These are phyloP conservation scores for Pristionchus entomophagus DNA, from an alignment of 2,888 invertebrate species.

Conservation along the genomic window DNA sequence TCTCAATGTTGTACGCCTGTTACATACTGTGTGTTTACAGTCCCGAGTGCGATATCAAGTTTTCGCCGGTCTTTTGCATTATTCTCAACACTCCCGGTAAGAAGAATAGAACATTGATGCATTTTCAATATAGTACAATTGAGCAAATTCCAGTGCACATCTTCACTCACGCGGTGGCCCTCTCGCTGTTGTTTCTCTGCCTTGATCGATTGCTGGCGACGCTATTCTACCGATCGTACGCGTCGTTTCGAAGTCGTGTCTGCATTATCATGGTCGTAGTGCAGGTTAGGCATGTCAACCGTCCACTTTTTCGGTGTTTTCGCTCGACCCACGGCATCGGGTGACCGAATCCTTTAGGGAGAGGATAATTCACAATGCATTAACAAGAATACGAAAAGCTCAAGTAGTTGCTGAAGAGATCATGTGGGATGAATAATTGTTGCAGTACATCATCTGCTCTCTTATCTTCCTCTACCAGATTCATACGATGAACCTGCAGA, in stretches of 20 bases:
- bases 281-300: no score
- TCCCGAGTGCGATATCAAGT: not conserved
- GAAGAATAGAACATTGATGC: not conserved
- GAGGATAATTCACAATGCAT: no score
- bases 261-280: not conserved
- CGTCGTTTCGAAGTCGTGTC: not conserved
- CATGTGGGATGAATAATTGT: not conserved
- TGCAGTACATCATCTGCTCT: not conserved
- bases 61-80: not conserved
- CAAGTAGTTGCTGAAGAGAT: no score
- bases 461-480: not conserved
- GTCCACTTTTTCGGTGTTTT: no score
- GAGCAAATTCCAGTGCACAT: not conserved
- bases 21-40: no score
- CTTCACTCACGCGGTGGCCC: not conserved
- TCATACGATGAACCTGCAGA: not conserved
- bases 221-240: constrained; percentile 2
- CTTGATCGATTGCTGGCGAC: not conserved
- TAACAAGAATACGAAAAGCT: no score
- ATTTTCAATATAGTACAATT: not conserved
- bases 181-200: not conserved
- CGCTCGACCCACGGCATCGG: no score
- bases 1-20: no score
- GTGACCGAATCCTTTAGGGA: no score
- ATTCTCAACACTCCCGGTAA: not conserved